Conservation (phyloP, 2,888 invertebrate species). For the Pachydiplax longipennis region DNA sequence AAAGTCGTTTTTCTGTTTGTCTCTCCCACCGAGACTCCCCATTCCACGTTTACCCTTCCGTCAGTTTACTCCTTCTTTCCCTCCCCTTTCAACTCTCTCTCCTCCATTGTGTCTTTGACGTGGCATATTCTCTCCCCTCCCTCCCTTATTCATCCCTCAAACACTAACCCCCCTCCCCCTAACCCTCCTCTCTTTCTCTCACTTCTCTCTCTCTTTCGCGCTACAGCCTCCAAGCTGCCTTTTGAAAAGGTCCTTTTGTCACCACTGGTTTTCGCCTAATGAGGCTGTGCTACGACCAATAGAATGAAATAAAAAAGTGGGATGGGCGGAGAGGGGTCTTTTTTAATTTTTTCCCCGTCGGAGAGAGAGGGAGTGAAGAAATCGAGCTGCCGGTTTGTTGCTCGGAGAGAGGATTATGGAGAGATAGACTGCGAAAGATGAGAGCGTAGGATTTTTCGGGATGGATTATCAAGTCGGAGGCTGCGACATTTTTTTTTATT, state of each 20-base stretch:
- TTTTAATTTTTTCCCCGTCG: not conserved
- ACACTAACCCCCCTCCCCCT: slow-evolving; percentile 9
- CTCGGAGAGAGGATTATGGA: not conserved
- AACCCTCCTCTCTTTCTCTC: not conserved
- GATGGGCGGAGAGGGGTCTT: not conserved
- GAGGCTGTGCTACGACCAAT: slow-evolving; percentile 35
- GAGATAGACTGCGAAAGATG: not conserved
- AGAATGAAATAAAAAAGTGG: slow-evolving; percentile 19
- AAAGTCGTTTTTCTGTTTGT: too few relatives aligned
- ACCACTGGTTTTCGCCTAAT: slow-evolving; percentile 43
- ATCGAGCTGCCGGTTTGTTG: not conserved
- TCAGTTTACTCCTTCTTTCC: not conserved
- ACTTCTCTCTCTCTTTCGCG: not conserved
- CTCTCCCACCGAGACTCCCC: not conserved
- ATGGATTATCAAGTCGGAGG: not conserved
- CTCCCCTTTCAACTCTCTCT: not conserved
- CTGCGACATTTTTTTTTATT: not conserved
- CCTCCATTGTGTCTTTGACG: slow-evolving; percentile 4
- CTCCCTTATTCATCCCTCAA: not conserved
- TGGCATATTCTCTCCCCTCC: not conserved
- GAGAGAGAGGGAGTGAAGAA: not conserved
- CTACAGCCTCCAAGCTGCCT: slow-evolving; percentile 12
- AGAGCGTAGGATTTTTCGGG: slow-evolving; percentile 6
- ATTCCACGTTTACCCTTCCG: not conserved
- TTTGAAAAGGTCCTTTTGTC: slow-evolving; percentile 39